Conservation (phyloP, 2,113 vertebrate genomes). For the Crocuta crocuta region DNA sequence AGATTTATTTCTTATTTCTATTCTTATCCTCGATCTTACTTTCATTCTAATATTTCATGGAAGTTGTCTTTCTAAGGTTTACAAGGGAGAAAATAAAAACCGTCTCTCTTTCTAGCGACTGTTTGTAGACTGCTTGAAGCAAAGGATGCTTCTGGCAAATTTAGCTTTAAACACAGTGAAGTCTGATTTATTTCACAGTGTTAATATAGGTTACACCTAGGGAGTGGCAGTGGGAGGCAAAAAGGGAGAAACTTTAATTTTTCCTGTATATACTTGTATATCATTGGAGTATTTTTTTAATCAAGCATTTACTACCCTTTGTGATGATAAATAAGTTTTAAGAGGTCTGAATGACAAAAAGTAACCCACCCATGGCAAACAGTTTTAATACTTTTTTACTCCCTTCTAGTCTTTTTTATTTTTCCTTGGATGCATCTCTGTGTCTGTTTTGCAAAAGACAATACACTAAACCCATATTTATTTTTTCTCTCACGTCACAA, state of each 20-base stretch:
- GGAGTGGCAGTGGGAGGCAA: background rate
- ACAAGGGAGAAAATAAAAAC: background rate
- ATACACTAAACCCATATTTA: background rate
- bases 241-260: background rate
- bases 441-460: background rate
- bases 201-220: background rate
- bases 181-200: background rate
- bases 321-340: constrained; percentile 7
- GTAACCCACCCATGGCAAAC: background rate
- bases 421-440: background rate
- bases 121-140: background rate
- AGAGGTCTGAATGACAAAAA: background rate
- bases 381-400: background rate
- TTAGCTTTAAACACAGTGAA: background rate
- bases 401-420: background rate
- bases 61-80: background rate
- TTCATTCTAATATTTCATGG: background rate
- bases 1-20: background rate
- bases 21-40: background rate
- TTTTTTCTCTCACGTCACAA: background rate
- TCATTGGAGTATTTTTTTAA: background rate
- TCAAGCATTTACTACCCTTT: background rate
- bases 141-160: background rate
- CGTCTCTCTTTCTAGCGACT: background rate
- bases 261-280: background rate